Evolutionary conservation across 2,797 vertebrate species (phyloP), one percentile per base, ranked within the genome.

Genomic region (Oryzias dopingdopingensis): DNA sequence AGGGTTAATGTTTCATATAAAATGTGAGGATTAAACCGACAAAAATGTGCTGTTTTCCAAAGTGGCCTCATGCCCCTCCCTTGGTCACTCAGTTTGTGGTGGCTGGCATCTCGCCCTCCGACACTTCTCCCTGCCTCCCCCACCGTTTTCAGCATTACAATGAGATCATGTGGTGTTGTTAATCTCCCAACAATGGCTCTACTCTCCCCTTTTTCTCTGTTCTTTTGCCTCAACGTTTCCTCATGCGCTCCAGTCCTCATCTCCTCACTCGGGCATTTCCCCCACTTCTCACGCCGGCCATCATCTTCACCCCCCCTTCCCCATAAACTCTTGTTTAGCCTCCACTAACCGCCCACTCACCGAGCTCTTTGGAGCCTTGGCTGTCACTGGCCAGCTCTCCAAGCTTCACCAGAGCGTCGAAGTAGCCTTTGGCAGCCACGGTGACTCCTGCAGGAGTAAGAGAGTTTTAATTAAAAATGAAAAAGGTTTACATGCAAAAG

Each of bases 91-190:
- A 83, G 76, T 84, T 79, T 85, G 81, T 58, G 78, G 77, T 86
- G 73, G 81, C 81, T 90, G 86, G 84, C 88, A 86, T 86, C 80
- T 85, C 74, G 81, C 86, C 87, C 86, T 86, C 79, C 64, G 66
- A 84, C 76, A 77, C 88, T 82, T 81, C 83, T 80, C 81, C 88
- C 81, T 67, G 80, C 90, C 89, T 89, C 91, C 91, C 91, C 90
- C 87, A 81, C 89, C 84, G 88, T 88, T 89, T 92, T 84, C 88
- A 86, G 86, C 88, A 90, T 89, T 83, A 93, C 92, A 93, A 93
- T 93, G 89, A 89, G 90, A 91, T 92, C 92, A 93, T 93, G 92
- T 92, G 91, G 90, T 93, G 92, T 90, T 92, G 91, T 92, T 93
- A 93, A 93, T 92, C 92, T 92, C 89, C 82, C 87, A 93, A 93